Evolutionary conservation across 1,140 invertebrate genomes (phyloP).

Genomic region (Pogonomyrmex barbatus): DNA sequence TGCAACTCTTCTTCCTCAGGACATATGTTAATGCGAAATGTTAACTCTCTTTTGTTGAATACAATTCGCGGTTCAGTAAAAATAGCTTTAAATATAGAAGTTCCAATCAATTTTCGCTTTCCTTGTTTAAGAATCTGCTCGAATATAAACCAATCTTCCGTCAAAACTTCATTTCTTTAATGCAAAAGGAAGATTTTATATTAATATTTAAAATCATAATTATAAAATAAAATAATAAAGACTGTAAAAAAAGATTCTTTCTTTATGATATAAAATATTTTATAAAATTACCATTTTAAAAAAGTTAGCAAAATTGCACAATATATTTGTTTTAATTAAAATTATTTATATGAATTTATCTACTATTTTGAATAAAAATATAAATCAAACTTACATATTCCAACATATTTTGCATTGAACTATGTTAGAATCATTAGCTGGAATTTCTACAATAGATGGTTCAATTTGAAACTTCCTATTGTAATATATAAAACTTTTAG

Average conservation of each 20-base stretch:
- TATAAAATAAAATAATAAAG: neutral
- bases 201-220: neutral
- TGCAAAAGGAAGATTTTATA: neutral
- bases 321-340: neutral
- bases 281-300: slow-evolving; percentile 7
- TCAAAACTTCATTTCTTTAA: slow-evolving; percentile 71
- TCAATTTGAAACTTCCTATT: slow-evolving; percentile 75
- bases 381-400: slow-evolving; percentile 72
- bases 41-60: slow-evolving; percentile 75
- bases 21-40: slow-evolving; percentile 72
- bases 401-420: slow-evolving; percentile 75
- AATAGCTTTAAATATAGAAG: slow-evolving; percentile 71
- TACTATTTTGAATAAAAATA: slow-evolving; percentile 16
- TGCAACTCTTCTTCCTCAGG: slow-evolving; percentile 58
- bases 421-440: slow-evolving; percentile 34
- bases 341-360: slow-evolving; percentile 27
- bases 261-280: neutral
- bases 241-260: slow-evolving; percentile 11
- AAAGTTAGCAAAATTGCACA: neutral
- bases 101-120: slow-evolving; percentile 76
- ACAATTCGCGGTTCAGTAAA: slow-evolving; percentile 75
- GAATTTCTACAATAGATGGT: slow-evolving; percentile 71
- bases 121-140: slow-evolving; percentile 61
- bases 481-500: slow-evolving; percentile 26
- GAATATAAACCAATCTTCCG: slow-evolving; percentile 79